Conservation (phyloP, 1,140 invertebrate species). For the Cherax quadricarinatus region DNA sequence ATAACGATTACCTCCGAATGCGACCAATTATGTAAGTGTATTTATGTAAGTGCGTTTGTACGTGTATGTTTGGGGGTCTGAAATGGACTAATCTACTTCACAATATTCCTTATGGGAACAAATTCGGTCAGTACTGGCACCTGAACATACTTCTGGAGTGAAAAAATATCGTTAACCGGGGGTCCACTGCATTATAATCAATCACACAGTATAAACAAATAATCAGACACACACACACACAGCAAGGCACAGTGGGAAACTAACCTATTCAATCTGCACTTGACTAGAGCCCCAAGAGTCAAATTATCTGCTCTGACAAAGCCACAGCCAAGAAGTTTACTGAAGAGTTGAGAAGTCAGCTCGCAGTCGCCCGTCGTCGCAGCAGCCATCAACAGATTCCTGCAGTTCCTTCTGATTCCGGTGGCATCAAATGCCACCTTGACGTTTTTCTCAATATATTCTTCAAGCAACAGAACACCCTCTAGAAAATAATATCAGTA, state of each 20-base stretch:
- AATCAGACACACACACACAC: too few relatives aligned
- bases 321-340: not conserved
- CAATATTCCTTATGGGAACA: too few relatives aligned
- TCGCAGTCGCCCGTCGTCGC: not conserved
- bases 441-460: not conserved
- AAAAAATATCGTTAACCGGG: too few relatives aligned
- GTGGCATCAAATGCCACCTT: not conserved
- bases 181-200: too few relatives aligned
- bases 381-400: slow-evolving; percentile 26
- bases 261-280: slow-evolving; percentile 29
- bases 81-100: too few relatives aligned
- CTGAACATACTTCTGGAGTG: too few relatives aligned
- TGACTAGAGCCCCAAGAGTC: slow-evolving; percentile 16
- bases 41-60: too few relatives aligned
- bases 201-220: too few relatives aligned
- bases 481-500: slow-evolving; percentile 1
- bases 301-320: not conserved
- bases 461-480: not conserved
- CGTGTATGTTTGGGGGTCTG: too few relatives aligned
- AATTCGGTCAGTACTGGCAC: too few relatives aligned
- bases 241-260: not conserved
- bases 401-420: slow-evolving; percentile 19
- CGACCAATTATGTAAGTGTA: too few relatives aligned
- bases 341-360: slow-evolving; percentile 6
- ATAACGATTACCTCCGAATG: too few relatives aligned